Evolutionary conservation across 2,797 vertebrate genomes (phyloP).

Genomic region (Chromis chromis): DNA sequence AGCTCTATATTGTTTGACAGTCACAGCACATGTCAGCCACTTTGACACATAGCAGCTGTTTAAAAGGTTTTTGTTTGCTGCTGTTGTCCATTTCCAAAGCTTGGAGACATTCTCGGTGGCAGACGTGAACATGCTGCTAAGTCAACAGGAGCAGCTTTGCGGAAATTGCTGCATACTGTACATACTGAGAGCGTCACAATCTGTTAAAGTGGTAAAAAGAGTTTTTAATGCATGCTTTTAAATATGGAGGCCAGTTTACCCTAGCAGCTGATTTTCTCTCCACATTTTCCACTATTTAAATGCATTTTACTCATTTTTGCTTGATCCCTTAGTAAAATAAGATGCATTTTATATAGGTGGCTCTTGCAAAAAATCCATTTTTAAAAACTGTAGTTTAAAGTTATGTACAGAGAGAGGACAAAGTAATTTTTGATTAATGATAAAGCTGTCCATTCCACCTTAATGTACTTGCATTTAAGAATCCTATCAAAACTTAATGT

Average conservation of each 20-base stretch:
- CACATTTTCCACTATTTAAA: background rate
- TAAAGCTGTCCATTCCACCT: background rate
- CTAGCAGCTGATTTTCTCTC: background rate
- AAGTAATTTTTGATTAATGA: background rate
- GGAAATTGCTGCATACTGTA: conserved; percentile 24
- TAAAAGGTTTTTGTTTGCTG: conserved; percentile 66
- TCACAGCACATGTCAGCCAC: conserved; percentile 51
- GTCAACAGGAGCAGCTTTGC: conserved; percentile 36
- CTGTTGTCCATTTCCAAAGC: conserved; percentile 44
- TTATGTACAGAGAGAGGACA: background rate
- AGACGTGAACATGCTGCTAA: conserved; percentile 50
- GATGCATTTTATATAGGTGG: background rate
- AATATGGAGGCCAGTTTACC: background rate
- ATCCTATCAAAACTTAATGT: background rate
- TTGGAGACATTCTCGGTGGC: conserved; percentile 36
- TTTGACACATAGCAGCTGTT: conserved; percentile 71
- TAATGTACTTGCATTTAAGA: background rate
- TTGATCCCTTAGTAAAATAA: background rate
- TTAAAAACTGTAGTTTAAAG: background rate
- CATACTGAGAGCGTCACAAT: background rate
- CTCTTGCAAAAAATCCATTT: too few species aligned
- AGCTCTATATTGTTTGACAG: conserved; percentile 60
- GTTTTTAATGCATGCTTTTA: background rate
- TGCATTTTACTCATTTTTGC: background rate
- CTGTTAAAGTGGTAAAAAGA: conserved; percentile 1